A percentile compares a stretch with the other conserved stretches of the same genome.
Evolutionary conservation across 2,113 vertebrate genomes (phyloP).

Genomic region (Beaufortia kweichowensis): DNA sequence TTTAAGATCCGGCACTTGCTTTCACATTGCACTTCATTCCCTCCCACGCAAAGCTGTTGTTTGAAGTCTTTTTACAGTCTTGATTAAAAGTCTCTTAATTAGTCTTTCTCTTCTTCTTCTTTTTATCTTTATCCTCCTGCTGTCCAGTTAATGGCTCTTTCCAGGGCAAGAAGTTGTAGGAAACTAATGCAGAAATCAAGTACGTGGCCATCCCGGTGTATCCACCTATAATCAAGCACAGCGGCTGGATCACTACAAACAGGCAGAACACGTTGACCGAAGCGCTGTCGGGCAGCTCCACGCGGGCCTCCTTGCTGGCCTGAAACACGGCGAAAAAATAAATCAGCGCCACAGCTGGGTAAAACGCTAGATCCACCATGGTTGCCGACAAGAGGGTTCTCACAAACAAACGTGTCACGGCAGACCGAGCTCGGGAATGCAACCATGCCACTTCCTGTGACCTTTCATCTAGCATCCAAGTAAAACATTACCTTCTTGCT

Average conservation of each 20-base stretch:
- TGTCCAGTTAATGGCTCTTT: conserved; percentile 6
- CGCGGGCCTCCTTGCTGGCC: conserved; percentile 62
- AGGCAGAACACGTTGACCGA: conserved; percentile 79
- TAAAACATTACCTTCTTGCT: conserved; percentile 73
- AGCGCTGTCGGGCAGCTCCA: conserved; percentile 73
- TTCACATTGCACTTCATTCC: conserved; percentile 13
- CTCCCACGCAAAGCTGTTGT: conserved; percentile 16
- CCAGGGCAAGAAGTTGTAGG: conserved; percentile 78
- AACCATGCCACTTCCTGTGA: conserved; percentile 37
- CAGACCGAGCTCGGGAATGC: neutral
- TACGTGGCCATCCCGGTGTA: conserved; percentile 75
- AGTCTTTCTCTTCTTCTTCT: conserved; percentile 51
- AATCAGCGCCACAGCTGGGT: conserved; percentile 73
- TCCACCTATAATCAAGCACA: conserved; percentile 73
- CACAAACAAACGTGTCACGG: neutral
- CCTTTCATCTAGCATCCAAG: conserved; percentile 67
- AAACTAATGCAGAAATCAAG: conserved; percentile 70
- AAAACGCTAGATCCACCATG: conserved; percentile 74
- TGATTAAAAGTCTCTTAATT: conserved; percentile 54
- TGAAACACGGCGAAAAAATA: conserved; percentile 77
- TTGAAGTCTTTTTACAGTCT: conserved; percentile 22
- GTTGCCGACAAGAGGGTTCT: neutral
- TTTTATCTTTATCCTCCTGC: neutral
- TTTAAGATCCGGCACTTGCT: neutral
- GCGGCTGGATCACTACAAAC: conserved; percentile 77